Evolutionary conservation across 2,113 vertebrate genomes (phyloP).

Genomic region (Gobiocypris rarus): DNA sequence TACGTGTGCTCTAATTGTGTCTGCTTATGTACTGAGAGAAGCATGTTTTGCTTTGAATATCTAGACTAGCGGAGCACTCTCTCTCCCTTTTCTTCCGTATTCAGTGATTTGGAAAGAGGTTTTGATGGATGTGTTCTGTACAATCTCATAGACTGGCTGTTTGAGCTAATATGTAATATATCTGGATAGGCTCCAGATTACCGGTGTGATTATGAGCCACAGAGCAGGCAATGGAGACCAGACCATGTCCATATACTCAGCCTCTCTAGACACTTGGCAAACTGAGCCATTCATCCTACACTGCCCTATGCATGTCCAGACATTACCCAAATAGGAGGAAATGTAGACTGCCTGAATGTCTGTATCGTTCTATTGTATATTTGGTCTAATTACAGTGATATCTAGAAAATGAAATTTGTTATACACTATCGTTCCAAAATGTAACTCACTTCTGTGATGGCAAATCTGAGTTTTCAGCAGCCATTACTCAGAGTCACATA

Average conservation of each 20-base stretch:
- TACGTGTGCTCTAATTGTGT: constrained; percentile 59
- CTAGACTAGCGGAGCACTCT: constrained; percentile 48
- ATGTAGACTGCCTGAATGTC: constrained; percentile 31
- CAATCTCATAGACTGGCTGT: constrained; percentile 50
- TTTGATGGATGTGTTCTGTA: constrained; percentile 55
- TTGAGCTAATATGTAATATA: constrained; percentile 48
- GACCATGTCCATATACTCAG: constrained; percentile 29
- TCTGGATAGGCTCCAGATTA: constrained; percentile 53
- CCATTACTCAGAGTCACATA: not conserved
- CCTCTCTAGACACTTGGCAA: constrained; percentile 41
- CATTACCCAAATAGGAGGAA: constrained; percentile 52
- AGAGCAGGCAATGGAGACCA: constrained; percentile 36
- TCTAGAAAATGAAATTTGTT: constrained; percentile 5
- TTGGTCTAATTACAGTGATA: constrained; percentile 19
- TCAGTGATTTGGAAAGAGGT: constrained; percentile 50
- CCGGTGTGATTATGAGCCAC: constrained; percentile 44
- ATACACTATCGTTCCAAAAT: not conserved
- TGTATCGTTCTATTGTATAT: constrained; percentile 8
- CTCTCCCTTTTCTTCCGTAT: constrained; percentile 46
- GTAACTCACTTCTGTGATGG: not conserved
- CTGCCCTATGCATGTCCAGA: constrained; percentile 38
- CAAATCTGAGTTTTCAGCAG: not conserved
- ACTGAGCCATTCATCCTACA: constrained; percentile 36
- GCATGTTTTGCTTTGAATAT: constrained; percentile 57
- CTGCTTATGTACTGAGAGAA: constrained; percentile 56